Evolutionary conservation across 2,888 invertebrate species (phyloP), one percentile per base, ranked within the genome.

Genomic region (Hirtodrosophila trivittata): DNA sequence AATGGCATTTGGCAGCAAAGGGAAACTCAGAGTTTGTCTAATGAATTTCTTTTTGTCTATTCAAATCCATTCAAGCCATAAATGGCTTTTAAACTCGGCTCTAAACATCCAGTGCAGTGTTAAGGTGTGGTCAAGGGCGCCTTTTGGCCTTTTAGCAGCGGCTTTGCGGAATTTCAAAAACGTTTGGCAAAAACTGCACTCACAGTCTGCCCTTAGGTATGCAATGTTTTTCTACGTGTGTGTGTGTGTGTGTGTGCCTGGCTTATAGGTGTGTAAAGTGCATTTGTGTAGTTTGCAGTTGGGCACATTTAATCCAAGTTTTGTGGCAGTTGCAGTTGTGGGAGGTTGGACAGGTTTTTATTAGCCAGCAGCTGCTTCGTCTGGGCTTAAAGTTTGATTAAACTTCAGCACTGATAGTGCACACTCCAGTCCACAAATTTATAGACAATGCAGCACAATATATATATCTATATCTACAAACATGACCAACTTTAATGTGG

Each of bases 401-500:
- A 74, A 74, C 76, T 72, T 67, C 47, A 49, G 67, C 73, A 71
- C 71, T 63, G 76, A 73, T 72, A 56, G 46, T 58, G 54, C n/a
- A 33, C 49, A 38, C 50, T 62, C 37, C 50, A 43, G 63, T n/a
- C 59, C 14, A 30, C 59, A 52, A 64, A 64, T 59, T 59, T 65
- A 59, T 65, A 70, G 70, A 65, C 59, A 50, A n/a, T 39, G 35
- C 35, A 25, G 18, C 16, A 16, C 26, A 13, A 55, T 45, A 46
- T 14, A 12, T 10, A 28, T 35, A 33, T 14, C 35, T 66, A 51
- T 55, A 51, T 50, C 37, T 32, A 5, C 37, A 18, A 33, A 46
- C 50, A 55, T 64, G 67, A 42, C 21, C 76, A 83, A 83, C 56
- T 82, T 82, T 75, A 71, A 77, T 82, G 52, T 63, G 71, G 74